phyloP scores from a whole-genome alignment of 2,888 invertebrate species.

The Euzetes globulus region DNA sequence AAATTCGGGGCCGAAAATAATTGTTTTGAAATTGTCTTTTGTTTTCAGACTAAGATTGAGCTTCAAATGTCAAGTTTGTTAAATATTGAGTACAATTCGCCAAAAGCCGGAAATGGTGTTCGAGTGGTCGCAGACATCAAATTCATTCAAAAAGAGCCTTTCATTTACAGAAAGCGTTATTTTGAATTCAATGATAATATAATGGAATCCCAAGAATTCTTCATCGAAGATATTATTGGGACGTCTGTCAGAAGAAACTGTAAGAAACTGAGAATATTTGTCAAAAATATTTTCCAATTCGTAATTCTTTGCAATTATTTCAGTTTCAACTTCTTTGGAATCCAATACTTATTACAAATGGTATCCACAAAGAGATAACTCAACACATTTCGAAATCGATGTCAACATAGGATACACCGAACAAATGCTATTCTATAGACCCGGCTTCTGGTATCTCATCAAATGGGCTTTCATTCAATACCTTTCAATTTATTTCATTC shows the following conservation, averaged over 20 bases:
- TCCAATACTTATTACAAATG: conserved; percentile 4
- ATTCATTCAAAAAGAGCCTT: conserved; percentile 28
- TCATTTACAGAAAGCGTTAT: conserved; percentile 14
- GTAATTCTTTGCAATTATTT: not conserved
- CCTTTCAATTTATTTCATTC: conserved; percentile 28
- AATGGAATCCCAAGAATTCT: not conserved
- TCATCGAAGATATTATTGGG: conserved; percentile 11
- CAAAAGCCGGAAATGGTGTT: not conserved
- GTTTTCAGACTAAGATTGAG: not conserved
- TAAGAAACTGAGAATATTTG: not conserved
- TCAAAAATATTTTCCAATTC: conserved; percentile 2
- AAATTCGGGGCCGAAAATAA: too few relatives aligned
- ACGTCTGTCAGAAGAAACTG: conserved; percentile 20
- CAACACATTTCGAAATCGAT: conserved; percentile 1
- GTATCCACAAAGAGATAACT: not conserved
- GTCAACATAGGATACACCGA: conserved; percentile 29
- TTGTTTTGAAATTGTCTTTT: not conserved
- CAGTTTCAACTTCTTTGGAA: conserved; percentile 16
- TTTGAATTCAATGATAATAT: conserved; percentile 9
- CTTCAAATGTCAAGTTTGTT: conserved; percentile 33
- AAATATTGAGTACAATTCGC: not conserved
- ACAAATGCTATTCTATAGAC: conserved; percentile 33
- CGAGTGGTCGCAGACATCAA: conserved; percentile 20
- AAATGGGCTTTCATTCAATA: conserved; percentile 39
- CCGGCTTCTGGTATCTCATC: conserved; percentile 37